These are phyloP conservation scores for Lasioglossum calceatum DNA, from an alignment of 2,888 invertebrate species.

Conservation along the genomic window DNA sequence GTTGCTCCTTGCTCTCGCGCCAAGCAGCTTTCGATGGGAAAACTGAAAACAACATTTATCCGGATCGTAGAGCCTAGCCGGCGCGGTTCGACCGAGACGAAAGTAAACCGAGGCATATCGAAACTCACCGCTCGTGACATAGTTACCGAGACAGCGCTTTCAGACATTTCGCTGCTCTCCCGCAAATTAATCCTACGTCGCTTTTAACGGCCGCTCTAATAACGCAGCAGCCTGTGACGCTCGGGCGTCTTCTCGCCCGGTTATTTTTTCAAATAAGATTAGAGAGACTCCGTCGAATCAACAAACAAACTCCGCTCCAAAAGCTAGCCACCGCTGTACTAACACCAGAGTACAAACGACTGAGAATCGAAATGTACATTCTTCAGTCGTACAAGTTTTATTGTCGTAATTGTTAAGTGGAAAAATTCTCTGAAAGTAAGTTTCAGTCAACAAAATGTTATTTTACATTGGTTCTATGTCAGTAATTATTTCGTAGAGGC, in stretches of 20 bases:
- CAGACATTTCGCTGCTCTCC: conserved; percentile 36
- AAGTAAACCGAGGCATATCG: conserved; percentile 55
- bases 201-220: conserved; percentile 50
- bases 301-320: neutral
- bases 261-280: neutral
- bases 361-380: no score
- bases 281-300: neutral
- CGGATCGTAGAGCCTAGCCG: neutral
- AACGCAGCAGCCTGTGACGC: conserved; percentile 47
- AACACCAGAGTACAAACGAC: neutral
- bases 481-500: neutral
- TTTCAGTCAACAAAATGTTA: no score
- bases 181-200: conserved; percentile 54
- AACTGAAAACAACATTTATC: conserved; percentile 50
- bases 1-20: neutral
- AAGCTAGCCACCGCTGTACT: neutral
- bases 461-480: neutral
- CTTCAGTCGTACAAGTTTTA: no score
- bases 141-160: conserved; percentile 14
- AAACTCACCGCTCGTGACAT: conserved; percentile 35
- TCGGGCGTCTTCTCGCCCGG: neutral
- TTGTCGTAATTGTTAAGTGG: no score
- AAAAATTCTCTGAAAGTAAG: no score
- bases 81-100: conserved; percentile 8
- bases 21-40: conserved; percentile 24